phyloP scores from a whole-genome alignment of 2,797 vertebrate genomes.

The Bovichtus variegatus region DNA sequence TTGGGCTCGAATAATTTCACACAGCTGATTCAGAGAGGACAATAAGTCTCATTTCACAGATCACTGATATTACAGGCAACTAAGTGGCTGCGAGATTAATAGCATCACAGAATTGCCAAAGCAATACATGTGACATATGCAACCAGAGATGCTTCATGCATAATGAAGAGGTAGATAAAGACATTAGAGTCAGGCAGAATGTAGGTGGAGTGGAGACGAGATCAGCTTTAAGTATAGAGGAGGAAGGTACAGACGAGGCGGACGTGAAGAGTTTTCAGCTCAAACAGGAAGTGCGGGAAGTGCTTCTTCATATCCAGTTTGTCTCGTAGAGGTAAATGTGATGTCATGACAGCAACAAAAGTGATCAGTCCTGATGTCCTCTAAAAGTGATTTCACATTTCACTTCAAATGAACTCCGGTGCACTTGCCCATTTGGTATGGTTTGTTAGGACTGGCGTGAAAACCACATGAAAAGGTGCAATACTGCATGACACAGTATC shows the following conservation, averaged over 20 bases:
- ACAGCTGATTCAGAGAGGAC: slow-evolving; percentile 4
- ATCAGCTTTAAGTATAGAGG: slow-evolving; percentile 6
- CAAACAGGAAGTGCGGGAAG: background rate
- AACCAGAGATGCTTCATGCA: slow-evolving; percentile 4
- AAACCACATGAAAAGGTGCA: no score
- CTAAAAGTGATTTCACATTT: background rate
- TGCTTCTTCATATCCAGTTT: background rate
- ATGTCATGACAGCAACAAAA: background rate
- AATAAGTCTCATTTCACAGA: background rate
- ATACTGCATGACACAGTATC: no score
- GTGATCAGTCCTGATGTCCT: background rate
- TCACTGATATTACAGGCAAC: background rate
- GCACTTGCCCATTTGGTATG: background rate
- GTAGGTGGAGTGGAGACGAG: background rate
- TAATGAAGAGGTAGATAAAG: slow-evolving; percentile 22
- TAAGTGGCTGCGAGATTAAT: background rate
- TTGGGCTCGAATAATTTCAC: slow-evolving; percentile 10
- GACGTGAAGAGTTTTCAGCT: slow-evolving; percentile 3
- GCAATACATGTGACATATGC: background rate
- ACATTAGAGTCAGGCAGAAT: slow-evolving; percentile 5
- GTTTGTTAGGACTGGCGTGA: background rate
- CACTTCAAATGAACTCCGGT: background rate
- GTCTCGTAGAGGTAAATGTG: background rate
- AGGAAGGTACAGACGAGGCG: slow-evolving; percentile 1
- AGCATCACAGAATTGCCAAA: background rate